Evolutionary conservation across 2,113 vertebrate genomes (phyloP), one percentile per base, ranked within the genome.

Genomic region (Petrocephalus zakoni): DNA sequence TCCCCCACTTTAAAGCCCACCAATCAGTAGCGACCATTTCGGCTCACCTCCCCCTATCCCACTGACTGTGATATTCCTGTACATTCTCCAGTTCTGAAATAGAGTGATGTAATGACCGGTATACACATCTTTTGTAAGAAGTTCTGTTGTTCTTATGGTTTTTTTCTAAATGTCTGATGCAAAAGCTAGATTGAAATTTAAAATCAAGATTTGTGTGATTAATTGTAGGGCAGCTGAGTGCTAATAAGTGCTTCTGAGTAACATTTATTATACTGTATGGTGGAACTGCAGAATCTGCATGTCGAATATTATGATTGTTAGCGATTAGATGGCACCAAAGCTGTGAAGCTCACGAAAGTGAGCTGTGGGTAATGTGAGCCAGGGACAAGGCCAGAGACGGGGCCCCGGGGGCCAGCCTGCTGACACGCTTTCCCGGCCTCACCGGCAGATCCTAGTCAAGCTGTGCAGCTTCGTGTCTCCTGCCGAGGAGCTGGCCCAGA

Each of bases 381-480:
- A 13, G 52, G 52, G 52, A 53, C 52, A 53, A 53, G 52, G 52
- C 42, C 61, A 68, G 25, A 29, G 34, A 78, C 72, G 1, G 72
- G 34, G 34, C 37, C 21, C 13, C 13, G 10, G 47, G 52, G 53
- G n/a, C 21, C 47, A 8, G 25, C 19, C 21, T 17, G 72, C 75
- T 56, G 51, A 37, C 34, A 2, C 42, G 0, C 86, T 84, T 11
- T 34, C 51, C 22, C 89, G 25, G 22, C 17, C 85, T 0, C 15
- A 87, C 0, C 91, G 92, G 49, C 92, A 99, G 98, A 99, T 99
- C 92, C 94, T 99, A 90, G 98, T 99, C 91, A 99, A 99, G 92
- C 94, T 99, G 91, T 99, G 98, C 94, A 97, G 96, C 91, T 99
- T 97, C 56, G 97, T 99, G 92, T 99, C 98, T 78, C 98, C 98